phyloP scores from a whole-genome alignment of 2,888 invertebrate species.

The Choristoneura rosaceana region DNA sequence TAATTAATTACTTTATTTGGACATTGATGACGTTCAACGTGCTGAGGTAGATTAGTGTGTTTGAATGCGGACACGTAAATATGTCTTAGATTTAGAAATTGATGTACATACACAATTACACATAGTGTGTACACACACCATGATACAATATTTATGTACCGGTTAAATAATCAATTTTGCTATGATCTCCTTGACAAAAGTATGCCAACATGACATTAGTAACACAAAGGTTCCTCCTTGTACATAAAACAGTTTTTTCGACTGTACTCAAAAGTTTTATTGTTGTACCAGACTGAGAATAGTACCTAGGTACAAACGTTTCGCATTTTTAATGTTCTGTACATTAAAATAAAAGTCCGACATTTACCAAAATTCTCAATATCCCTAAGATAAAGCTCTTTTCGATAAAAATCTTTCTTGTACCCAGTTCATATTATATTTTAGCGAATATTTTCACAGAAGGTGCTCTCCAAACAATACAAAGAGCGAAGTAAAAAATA shows the following conservation, averaged over 20 bases:
- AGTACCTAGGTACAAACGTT: background rate
- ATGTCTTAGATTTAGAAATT: background rate
- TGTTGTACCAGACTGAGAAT: no score
- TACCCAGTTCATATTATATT: conserved; percentile 54
- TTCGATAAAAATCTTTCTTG: conserved; percentile 49
- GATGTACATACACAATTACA: background rate
- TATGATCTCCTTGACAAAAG: no score
- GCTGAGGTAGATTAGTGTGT: conserved; percentile 79
- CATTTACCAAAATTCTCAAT: background rate
- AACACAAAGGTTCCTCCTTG: no score
- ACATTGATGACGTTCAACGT: conserved; percentile 82
- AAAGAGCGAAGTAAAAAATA: conserved; percentile 71
- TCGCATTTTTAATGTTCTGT: background rate
- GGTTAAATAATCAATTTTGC: no score
- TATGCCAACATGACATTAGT: no score
- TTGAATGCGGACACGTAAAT: conserved; percentile 51
- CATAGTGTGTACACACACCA: no score
- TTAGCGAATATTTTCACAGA: conserved; percentile 67
- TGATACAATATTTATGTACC: background rate
- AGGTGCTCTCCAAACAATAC: conserved; percentile 65
- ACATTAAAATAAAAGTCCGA: background rate
- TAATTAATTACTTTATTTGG: conserved; percentile 85
- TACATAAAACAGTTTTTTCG: no score
- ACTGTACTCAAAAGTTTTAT: no score
- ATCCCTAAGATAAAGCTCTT: conserved; percentile 40